These are phyloP conservation scores for Aix galericulata DNA, from an alignment of 2,113 vertebrate species.

Conservation along the genomic window DNA sequence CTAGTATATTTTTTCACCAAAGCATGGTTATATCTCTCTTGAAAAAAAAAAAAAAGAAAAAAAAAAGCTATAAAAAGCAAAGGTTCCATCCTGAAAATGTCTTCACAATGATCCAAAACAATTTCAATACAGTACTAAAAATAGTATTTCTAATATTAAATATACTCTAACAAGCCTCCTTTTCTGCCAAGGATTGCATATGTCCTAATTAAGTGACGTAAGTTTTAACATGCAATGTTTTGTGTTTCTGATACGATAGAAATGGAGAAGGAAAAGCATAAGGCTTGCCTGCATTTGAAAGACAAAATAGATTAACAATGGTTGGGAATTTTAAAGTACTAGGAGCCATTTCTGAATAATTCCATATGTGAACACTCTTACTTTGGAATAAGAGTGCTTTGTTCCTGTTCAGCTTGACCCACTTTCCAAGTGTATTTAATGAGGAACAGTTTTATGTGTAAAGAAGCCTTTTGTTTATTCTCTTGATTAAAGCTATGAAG, in stretches of 20 bases:
- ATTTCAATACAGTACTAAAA: background rate
- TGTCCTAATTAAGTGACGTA: background rate
- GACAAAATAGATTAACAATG: constrained; percentile 30
- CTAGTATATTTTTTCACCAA: background rate
- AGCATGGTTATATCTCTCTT: background rate
- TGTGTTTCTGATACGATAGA: background rate
- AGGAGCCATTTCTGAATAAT: constrained; percentile 44
- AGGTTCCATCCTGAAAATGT: background rate
- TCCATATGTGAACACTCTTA: constrained; percentile 34
- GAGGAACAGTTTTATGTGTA: constrained; percentile 38
- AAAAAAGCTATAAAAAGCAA: background rate
- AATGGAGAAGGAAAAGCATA: background rate
- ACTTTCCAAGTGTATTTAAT: constrained; percentile 49
- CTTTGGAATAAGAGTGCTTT: constrained; percentile 51
- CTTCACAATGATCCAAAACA: background rate
- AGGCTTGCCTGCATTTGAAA: constrained; percentile 8
- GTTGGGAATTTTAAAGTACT: constrained; percentile 22
- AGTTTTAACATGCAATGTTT: background rate
- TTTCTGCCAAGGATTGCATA: background rate
- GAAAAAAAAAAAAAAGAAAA: background rate
- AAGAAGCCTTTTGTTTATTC: constrained; percentile 50
- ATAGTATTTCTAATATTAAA: background rate
- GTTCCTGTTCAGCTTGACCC: constrained; percentile 54
- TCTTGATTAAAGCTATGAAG: constrained; percentile 21
- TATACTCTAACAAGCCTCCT: background rate